Evolutionary conservation across 1,140 invertebrate genomes (phyloP), one percentile per base, ranked within the genome.

Genomic region (Atta cephalotes): DNA sequence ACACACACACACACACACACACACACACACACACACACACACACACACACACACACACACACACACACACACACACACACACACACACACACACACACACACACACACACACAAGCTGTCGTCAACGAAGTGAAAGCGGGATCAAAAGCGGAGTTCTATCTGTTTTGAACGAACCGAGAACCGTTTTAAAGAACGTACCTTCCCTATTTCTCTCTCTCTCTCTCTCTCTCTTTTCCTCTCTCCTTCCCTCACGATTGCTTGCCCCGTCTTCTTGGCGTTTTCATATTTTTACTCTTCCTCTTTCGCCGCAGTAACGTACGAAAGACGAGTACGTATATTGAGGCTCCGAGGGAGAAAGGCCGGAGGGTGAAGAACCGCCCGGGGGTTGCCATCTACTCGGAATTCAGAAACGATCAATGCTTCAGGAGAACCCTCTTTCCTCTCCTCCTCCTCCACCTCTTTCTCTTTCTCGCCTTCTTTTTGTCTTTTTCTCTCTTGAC

Each of bases 391-490:
- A 89, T 92, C 91, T 91, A 94, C 92, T 93, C 91, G 91, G 93
- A 94, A 94, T 94, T 94, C 93, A 93, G 93, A 94, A 94, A 93
- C 93, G 94, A 94, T 94, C 93, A 92, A 94, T 94, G 94, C 91
- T 93, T 89, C 88, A 82, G 85, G 85, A 85, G 86, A 91, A 90
- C 87, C 90, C 88, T 63, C 79, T 85, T 87, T 72, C 85, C 56
- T 58, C 56, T 66, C 74, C 79, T 49, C 56, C 88, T 82, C 84
- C 28, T 53, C 35, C 58, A 58, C n/a, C 63, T 60, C 63, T 87
- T 80, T 80, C 87, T 86, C 77, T 87, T 62, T 31, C 60, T 58
- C 72, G 10, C 82, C 74, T 82, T 66, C 45, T 65, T 60, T 77
- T n/a, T 66, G n/a, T 77, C 56, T 90, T 45, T 86, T 62, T 86